phyloP scores from a whole-genome alignment of 2,113 vertebrate genomes.

The Muntiacus reevesi region DNA sequence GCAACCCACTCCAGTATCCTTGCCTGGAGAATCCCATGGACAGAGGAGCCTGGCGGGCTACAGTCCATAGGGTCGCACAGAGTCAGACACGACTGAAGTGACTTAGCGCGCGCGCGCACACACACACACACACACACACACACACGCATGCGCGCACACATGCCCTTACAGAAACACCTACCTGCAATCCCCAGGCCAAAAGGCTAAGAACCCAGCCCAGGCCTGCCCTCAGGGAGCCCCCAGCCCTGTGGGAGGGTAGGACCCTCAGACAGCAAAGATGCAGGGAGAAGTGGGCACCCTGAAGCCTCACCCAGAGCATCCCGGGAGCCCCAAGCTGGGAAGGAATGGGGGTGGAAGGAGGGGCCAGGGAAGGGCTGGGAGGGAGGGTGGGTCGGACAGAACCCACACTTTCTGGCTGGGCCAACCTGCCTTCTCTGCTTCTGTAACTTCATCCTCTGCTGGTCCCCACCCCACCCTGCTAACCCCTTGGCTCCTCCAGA shows the following conservation, averaged over 20 bases:
- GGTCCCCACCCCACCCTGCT: fast-evolving
- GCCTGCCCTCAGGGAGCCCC: neutral
- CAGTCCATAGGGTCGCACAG: neutral
- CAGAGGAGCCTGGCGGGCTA: neutral
- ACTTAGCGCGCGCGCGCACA: neutral
- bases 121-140: neutral
- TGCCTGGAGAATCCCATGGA: neutral
- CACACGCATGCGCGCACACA: neutral
- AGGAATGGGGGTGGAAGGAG: neutral
- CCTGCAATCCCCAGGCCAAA: neutral
- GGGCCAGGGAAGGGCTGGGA: too few relatives aligned
- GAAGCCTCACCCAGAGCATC: neutral
- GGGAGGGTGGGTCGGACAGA: neutral
- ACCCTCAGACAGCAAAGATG: neutral
- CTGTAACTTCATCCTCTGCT: too few relatives aligned
- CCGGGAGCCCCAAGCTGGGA: neutral
- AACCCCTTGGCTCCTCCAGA: too few relatives aligned
- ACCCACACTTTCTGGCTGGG: too few relatives aligned
- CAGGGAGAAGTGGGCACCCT: too few relatives aligned
- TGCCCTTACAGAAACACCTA: neutral
- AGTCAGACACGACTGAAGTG: neutral
- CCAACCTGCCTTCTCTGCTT: neutral
- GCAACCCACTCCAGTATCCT: neutral
- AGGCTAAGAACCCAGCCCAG: neutral
- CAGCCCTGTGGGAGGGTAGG: neutral